Base-by-base conservation (phyloP, 2,888 invertebrate species). In the Neelides folsomi region DNA sequence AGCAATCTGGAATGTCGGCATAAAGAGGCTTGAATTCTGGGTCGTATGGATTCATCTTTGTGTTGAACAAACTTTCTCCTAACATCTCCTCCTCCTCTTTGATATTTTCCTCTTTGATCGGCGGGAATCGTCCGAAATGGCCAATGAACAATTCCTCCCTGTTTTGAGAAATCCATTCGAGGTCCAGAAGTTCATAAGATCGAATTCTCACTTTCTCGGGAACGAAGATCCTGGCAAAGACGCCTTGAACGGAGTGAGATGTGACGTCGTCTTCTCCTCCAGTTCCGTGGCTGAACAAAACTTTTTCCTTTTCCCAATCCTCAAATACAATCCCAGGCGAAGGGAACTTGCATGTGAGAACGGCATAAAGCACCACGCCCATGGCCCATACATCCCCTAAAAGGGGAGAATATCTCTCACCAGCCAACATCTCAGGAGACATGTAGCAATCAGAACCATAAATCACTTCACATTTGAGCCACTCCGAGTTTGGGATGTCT, bases 381-480 rank as follows among this genome's bases (percentile, higher is more conserved):
- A 50, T 38, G 13, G 49, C 46, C 55, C 55, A 55, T 2, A 55
- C 50, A 27, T 55, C 55, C 13, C 37, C 46, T n/a, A 55, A 18
- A 10, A 55, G 27, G 3, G 55, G 55, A 38, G 49, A 46, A 27
- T 52, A 55, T 1, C 47, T 18, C 1, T 16, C 20, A 19, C 37
- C 20, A 20, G 19, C 19, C 4, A 43, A 19, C 8, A 52, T 20
- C 35, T 55, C 55, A 13, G 55, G 55, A 3, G 52, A 37, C 47
- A 47, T 41, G 44, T 55, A 55, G 4, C 44, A 49, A 38, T 45
- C n/a, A 2, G 55, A 50, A 2, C 55, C 55, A 43, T 47, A 44
- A 16, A 41, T 47, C 27, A 49, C 52, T 7, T 13, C 16, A 20
- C 34, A 15, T 35, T 52, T 47, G 13, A 15, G 9, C 51, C 42